Conservation (phyloP, 2,113 vertebrate genomes). For the Aegotheles bennettii region DNA sequence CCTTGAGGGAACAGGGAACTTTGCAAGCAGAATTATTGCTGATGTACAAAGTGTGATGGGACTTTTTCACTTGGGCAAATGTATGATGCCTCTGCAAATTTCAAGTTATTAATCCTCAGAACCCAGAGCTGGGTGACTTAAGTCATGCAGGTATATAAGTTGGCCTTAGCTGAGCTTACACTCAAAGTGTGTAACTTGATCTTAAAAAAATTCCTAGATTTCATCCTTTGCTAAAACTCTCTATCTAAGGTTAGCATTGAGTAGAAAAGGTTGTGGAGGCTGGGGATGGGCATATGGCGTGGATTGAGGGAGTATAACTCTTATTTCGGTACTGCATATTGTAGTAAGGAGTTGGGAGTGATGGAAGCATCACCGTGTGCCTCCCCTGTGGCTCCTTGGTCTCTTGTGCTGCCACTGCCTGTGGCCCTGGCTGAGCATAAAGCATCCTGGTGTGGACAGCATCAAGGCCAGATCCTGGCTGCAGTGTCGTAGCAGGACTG, state of each 20-base stretch:
- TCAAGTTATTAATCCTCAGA: neutral
- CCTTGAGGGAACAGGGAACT: neutral
- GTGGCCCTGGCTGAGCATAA: neutral
- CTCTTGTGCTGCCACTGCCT: neutral
- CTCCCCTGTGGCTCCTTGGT: rapidly evolving
- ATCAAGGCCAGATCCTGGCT: neutral
- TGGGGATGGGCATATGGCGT: neutral
- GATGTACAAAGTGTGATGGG: neutral
- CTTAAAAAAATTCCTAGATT: neutral
- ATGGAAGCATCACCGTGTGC: neutral
- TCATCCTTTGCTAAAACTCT: neutral
- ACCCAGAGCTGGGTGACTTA: neutral
- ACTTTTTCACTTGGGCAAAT: neutral
- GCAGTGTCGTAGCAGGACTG: neutral
- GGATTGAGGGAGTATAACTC: neutral
- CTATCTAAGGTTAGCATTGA: neutral
- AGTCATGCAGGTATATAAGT: neutral
- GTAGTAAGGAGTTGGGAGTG: neutral
- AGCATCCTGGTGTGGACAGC: neutral
- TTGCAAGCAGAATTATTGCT: neutral
- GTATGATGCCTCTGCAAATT: neutral
- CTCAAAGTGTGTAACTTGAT: neutral
- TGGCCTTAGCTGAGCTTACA: neutral
- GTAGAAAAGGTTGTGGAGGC: neutral
- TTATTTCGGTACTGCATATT: neutral